Conservation (phyloP, 53 echinoderm and acorn worm genomes). For the Paracentrotus lividus region DNA sequence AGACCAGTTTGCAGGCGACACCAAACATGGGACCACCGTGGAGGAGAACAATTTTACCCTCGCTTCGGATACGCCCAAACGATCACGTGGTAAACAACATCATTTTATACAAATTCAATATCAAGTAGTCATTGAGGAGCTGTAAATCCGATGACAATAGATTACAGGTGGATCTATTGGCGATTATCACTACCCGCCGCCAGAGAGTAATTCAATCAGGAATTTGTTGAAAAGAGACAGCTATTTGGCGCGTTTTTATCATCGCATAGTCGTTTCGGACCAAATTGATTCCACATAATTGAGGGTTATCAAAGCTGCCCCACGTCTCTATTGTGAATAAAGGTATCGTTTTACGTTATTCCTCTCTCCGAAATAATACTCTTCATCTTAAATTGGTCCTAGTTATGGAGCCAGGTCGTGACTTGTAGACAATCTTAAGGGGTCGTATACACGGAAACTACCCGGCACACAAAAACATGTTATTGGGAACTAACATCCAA, state of each 20-base stretch:
- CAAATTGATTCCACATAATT: constrained; percentile 63
- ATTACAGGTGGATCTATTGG: constrained; percentile 47
- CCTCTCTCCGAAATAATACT: neutral
- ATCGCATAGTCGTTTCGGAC: constrained; percentile 1
- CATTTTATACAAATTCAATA: constrained; percentile 70
- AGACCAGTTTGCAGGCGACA: constrained; percentile 50
- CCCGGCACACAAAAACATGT: constrained; percentile 34
- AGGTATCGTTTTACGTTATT: neutral
- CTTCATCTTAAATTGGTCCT: neutral
- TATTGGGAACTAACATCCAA: constrained; percentile 10
- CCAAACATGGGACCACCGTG: constrained; percentile 46
- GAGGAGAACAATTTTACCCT: neutral
- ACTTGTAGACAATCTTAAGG: constrained; percentile 1
- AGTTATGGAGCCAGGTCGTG: constrained; percentile 34
- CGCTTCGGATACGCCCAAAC: neutral
- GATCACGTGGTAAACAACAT: constrained; percentile 56
- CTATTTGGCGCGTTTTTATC: constrained; percentile 40
- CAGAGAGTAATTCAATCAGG: constrained; percentile 66
- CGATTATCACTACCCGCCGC: constrained; percentile 42
- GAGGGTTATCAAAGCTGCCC: neutral
- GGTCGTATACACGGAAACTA: constrained; percentile 25
- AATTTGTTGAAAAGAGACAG: neutral
- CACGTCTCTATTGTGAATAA: neutral
- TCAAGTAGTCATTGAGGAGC: constrained; percentile 60
- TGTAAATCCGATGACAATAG: neutral